Percentiles rank a stretch among this genome's conserved stretches.
Conservation (phyloP, 2,888 invertebrate genomes). For the Hydrotaea cyrtoneurina region DNA sequence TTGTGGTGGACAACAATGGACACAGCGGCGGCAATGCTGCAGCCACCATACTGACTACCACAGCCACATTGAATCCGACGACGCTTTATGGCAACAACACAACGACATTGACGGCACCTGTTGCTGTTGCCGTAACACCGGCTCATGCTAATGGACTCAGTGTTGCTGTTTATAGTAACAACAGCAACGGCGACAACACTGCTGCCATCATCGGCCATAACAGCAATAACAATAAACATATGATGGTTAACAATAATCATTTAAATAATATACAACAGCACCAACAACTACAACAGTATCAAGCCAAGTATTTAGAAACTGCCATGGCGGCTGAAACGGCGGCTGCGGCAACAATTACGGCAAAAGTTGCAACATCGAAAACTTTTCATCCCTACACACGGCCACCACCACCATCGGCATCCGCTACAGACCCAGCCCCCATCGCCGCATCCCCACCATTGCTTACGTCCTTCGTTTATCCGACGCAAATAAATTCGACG, state of each 20-base stretch:
- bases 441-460: slow-evolving; percentile 77
- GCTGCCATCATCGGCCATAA: slow-evolving; percentile 69
- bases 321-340: slow-evolving; percentile 55
- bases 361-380: slow-evolving; percentile 74
- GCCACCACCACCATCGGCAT: slow-evolving; percentile 69
- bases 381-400: slow-evolving; percentile 77
- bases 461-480: slow-evolving; percentile 52
- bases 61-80: slow-evolving; percentile 52
- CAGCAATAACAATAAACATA: slow-evolving; percentile 67
- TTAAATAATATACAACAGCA: slow-evolving; percentile 71
- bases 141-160: slow-evolving; percentile 61
- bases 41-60: slow-evolving; percentile 37
- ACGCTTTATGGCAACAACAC: slow-evolving; percentile 49
- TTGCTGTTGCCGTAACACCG: slow-evolving; percentile 72
- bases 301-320: slow-evolving; percentile 67
- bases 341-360: slow-evolving; percentile 70
- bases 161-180: slow-evolving; percentile 57
- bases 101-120: slow-evolving; percentile 72
- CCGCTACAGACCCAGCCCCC: slow-evolving; percentile 67
- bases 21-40: no score
- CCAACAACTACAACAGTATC: slow-evolving; percentile 62
- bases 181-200: slow-evolving; percentile 50
- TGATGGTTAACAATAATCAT: slow-evolving; percentile 72
- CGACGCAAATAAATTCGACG: slow-evolving; percentile 76
- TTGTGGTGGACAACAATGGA: slow-evolving; percentile 20